Evolutionary conservation across 2,797 vertebrate species (phyloP).

Genomic region (Platyrinchus mystaceus): DNA sequence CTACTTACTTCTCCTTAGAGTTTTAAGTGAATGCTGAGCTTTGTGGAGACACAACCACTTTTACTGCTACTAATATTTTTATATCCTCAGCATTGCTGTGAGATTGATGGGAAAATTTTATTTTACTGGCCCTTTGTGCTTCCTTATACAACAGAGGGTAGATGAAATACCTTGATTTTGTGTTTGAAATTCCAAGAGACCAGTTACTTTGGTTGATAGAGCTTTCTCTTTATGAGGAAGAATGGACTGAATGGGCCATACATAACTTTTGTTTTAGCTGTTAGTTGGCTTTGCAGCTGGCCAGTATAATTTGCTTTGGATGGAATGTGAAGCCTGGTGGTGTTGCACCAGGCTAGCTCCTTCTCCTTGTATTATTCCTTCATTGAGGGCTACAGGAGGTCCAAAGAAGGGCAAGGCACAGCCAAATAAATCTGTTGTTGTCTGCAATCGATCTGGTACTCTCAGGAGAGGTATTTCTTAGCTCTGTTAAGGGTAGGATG

Average conservation of each 20-base stretch:
- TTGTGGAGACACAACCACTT: background rate
- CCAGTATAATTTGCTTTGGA: background rate
- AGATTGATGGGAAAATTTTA: background rate
- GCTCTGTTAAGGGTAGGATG: background rate
- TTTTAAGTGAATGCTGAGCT: background rate
- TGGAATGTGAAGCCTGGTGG: background rate
- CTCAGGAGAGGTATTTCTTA: background rate
- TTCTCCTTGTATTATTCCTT: background rate
- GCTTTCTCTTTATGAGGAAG: background rate
- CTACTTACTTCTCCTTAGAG: background rate
- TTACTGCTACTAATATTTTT: background rate
- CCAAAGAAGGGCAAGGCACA: background rate
- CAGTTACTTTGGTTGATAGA: background rate
- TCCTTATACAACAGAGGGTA: background rate
- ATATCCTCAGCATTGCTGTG: background rate
- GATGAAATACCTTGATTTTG: background rate
- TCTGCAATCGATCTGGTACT: accelerated
- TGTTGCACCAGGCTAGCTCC: background rate
- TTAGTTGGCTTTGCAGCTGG: background rate
- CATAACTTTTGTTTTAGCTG: background rate
- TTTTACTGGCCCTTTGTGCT: background rate
- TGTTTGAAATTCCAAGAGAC: background rate
- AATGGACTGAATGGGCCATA: background rate
- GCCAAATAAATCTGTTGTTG: background rate
- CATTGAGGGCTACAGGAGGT: background rate